These are phyloP conservation scores for Forbesichthys agassizii DNA, from an alignment of 2,113 vertebrate species.

Conservation along the genomic window DNA sequence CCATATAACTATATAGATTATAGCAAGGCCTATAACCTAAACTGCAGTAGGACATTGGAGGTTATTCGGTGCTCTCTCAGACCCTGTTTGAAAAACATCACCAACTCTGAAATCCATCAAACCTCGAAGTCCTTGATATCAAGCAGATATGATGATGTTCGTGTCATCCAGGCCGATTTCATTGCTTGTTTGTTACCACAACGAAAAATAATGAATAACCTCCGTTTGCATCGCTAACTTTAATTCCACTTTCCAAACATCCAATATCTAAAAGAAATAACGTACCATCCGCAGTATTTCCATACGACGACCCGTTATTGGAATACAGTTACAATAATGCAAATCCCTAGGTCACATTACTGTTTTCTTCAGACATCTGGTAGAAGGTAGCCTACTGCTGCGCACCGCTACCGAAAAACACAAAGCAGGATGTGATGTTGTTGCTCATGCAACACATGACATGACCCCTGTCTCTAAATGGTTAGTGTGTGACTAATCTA, in stretches of 20 bases:
- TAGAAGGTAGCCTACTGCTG: background rate
- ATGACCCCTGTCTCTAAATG: no score
- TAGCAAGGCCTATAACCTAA: no score
- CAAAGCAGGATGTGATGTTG: conserved; percentile 34
- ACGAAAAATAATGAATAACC: background rate
- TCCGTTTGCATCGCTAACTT: background rate
- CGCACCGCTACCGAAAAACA: background rate
- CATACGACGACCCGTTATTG: background rate
- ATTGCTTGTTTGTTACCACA: background rate
- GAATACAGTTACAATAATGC: background rate
- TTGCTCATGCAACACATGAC: no score
- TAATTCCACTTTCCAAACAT: background rate
- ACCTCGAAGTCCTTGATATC: no score
- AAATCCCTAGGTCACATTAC: conserved; percentile 12
- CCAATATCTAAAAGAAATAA: background rate
- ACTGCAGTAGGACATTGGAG: no score
- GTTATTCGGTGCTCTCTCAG: no score
- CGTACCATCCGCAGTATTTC: background rate
- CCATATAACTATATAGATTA: no score
- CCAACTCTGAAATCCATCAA: no score
- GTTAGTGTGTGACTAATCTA: no score
- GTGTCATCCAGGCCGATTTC: no score
- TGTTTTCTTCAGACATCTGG: background rate
- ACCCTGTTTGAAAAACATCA: no score
- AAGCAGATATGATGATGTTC: no score